phyloP scores from a whole-genome alignment of 2,113 vertebrate genomes.

The Otus sunia region DNA sequence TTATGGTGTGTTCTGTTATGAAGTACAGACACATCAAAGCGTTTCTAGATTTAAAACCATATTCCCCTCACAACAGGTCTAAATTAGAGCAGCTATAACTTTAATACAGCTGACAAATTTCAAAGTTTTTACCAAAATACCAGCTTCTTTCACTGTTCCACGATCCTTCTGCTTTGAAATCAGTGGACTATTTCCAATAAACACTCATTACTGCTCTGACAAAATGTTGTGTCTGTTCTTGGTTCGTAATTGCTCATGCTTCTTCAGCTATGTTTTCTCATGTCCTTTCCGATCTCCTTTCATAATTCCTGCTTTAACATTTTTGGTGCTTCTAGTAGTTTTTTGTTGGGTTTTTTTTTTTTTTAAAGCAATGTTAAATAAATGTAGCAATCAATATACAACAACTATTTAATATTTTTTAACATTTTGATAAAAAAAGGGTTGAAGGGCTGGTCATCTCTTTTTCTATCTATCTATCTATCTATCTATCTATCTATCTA shows the following conservation, averaged over 20 bases:
- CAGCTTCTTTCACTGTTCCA: neutral
- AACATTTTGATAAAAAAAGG: neutral
- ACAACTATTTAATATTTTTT: neutral
- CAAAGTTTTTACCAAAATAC: neutral
- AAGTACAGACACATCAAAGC: neutral
- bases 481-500: neutral
- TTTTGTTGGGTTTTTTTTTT: neutral
- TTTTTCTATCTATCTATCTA: neutral
- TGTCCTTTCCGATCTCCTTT: neutral
- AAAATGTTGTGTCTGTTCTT: neutral
- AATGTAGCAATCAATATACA: neutral
- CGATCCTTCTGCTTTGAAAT: neutral
- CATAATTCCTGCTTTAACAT: neutral
- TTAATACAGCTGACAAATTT: neutral
- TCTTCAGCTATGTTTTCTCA: neutral
- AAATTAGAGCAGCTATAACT: neutral
- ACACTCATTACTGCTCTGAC: neutral
- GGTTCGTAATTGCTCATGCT: neutral
- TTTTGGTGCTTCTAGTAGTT: neutral
- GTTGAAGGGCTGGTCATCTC: neutral
- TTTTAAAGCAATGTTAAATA: neutral
- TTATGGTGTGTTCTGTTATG: neutral
- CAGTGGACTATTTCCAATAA: neutral
- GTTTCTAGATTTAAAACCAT: neutral
- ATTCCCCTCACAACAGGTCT: neutral